Conservation (phyloP, 1,140 invertebrate species). For the Dendroctonus ponderosae region DNA sequence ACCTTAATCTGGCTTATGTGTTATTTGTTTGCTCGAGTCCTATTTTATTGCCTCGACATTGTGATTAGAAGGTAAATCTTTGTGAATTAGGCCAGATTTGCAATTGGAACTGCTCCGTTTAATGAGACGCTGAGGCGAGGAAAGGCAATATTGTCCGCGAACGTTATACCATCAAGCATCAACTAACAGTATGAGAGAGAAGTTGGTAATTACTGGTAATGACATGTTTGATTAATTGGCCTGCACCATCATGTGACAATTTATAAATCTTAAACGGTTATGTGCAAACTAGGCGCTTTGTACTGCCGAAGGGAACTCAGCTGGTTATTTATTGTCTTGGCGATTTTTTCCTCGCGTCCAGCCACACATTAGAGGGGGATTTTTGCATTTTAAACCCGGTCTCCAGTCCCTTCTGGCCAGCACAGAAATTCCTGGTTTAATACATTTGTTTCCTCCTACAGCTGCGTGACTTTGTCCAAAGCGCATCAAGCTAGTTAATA, state of each 20-base stretch:
- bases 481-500: too few relatives aligned
- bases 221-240: constrained; percentile 19
- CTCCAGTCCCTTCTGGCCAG: too few relatives aligned
- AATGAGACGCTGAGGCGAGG: background rate
- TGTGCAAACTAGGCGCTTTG: constrained; percentile 21
- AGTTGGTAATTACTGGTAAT: constrained; percentile 18
- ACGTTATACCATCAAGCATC: background rate
- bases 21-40: constrained; percentile 41
- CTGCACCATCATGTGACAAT: constrained; percentile 11
- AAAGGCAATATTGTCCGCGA: background rate
- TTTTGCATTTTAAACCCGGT: too few relatives aligned
- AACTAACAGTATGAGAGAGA: background rate
- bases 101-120: background rate
- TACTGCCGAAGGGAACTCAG: constrained; percentile 13
- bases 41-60: constrained; percentile 37
- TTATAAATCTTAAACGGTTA: constrained; percentile 24
- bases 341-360: background rate
- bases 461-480: too few relatives aligned
- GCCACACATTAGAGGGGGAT: too few relatives aligned
- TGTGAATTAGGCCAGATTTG: constrained; percentile 23
- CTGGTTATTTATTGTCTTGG: constrained; percentile 15
- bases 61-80: constrained; percentile 22
- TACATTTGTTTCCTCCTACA: too few relatives aligned
- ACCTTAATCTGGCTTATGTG: constrained; percentile 42
- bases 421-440: too few relatives aligned